These are phyloP conservation scores for Scaptomyza caliginosa DNA, from an alignment of 2,888 invertebrate species.

Conservation along the genomic window DNA sequence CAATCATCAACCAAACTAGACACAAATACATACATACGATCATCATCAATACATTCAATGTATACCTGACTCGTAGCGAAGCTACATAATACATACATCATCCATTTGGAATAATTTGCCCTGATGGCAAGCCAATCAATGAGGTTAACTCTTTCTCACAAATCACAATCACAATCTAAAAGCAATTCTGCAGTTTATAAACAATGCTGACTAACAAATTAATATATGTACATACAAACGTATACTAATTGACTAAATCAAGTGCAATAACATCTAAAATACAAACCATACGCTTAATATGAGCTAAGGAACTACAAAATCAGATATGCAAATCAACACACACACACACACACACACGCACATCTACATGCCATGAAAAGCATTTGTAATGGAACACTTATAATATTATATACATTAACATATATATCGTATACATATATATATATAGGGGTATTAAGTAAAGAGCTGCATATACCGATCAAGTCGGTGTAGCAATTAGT, in stretches of 20 bases:
- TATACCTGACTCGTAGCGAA: constrained; percentile 26
- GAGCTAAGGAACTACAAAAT: constrained; percentile 4
- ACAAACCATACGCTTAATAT: not conserved
- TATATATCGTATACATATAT: constrained; percentile 21
- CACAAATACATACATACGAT: constrained; percentile 8
- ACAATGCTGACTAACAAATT: constrained; percentile 6
- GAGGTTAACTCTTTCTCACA: not conserved
- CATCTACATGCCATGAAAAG: too few species aligned
- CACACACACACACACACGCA: not conserved
- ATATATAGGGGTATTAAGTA: constrained; percentile 9
- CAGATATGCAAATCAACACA: not conserved
- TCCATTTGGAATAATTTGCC: constrained; percentile 12
- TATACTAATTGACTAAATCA: not conserved
- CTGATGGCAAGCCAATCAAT: constrained; percentile 27
- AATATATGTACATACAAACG: not conserved
- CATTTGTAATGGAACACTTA: constrained; percentile 15
- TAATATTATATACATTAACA: constrained; percentile 17
- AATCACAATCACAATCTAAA: constrained; percentile 4
- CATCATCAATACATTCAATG: constrained; percentile 1
- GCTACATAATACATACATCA: constrained; percentile 18
- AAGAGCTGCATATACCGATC: constrained; percentile 14
- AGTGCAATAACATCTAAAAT: not conserved
- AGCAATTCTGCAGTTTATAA: not conserved
- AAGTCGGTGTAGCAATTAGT: constrained; percentile 33
- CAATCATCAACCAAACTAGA: not conserved